These are phyloP conservation scores for Pseudomyrmex concolor DNA, from an alignment of 1,140 invertebrate species.

Conservation along the genomic window DNA sequence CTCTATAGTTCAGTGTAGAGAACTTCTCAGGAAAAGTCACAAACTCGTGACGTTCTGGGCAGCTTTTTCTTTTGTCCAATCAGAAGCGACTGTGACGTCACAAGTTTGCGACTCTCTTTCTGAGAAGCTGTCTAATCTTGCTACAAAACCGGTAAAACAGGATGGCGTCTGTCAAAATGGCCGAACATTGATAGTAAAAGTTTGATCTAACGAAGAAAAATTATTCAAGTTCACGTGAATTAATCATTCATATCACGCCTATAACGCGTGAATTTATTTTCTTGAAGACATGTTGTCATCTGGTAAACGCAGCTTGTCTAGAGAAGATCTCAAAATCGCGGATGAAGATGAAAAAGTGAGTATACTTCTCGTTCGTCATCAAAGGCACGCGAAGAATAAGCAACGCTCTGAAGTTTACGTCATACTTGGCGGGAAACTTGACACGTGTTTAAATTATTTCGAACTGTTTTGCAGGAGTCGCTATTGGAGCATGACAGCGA, in stretches of 20 bases:
- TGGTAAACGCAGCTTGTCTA: slow-evolving; percentile 72
- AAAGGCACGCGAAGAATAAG: background rate
- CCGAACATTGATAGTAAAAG: slow-evolving; percentile 26
- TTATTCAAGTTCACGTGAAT: background rate
- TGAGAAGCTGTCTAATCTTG: background rate
- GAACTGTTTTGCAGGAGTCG: slow-evolving; percentile 72
- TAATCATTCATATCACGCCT: background rate
- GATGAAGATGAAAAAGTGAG: slow-evolving; percentile 80
- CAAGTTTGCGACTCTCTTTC: too few species aligned
- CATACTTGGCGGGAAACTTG: slow-evolving; percentile 46
- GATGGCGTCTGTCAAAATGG: slow-evolving; percentile 55
- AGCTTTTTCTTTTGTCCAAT: too few species aligned
- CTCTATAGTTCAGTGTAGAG: too few species aligned
- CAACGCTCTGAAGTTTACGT: background rate
- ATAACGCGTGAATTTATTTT: background rate
- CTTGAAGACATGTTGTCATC: slow-evolving; percentile 57
- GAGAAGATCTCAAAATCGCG: slow-evolving; percentile 75
- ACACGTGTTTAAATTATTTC: slow-evolving; percentile 22
- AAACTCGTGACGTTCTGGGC: too few species aligned
- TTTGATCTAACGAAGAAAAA: background rate
- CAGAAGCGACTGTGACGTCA: too few species aligned
- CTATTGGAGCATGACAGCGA: slow-evolving; percentile 82
- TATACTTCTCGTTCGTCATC: background rate
- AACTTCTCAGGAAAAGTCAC: too few species aligned
- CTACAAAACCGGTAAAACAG: slow-evolving; percentile 22